These are phyloP conservation scores for Ochotona curzoniae DNA, from an alignment of 2,113 vertebrate species.

Conservation along the genomic window DNA sequence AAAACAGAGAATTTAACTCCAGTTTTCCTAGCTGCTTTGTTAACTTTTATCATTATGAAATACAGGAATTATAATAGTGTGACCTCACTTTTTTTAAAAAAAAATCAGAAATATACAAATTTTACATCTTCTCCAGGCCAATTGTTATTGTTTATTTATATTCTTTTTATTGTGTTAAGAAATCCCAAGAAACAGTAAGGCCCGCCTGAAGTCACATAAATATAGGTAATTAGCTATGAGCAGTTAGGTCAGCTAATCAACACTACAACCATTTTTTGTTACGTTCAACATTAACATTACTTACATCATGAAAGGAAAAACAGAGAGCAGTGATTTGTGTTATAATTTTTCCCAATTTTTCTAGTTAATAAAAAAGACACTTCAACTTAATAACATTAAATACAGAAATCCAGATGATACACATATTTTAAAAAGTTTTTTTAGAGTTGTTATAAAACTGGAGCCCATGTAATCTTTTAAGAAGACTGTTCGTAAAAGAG, in stretches of 20 bases:
- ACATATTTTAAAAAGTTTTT: constrained; percentile 14
- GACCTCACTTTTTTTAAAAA: neutral
- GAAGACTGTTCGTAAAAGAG: neutral
- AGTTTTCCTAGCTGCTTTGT: neutral
- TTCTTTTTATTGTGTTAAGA: neutral
- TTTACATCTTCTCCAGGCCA: neutral
- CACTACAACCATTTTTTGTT: neutral
- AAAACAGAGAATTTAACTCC: too few relatives aligned
- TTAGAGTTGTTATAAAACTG: neutral
- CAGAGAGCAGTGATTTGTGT: neutral
- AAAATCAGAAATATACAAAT: constrained; percentile 23
- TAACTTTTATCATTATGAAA: neutral
- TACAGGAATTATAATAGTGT: neutral
- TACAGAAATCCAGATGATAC: too few relatives aligned
- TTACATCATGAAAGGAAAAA: neutral
- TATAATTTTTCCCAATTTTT: constrained; percentile 13
- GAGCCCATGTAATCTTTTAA: neutral
- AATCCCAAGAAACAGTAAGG: neutral
- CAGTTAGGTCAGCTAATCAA: neutral
- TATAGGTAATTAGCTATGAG: neutral
- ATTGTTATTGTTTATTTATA: neutral
- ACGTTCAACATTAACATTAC: neutral
- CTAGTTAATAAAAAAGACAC: neutral
- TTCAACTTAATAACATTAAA: constrained; percentile 21
- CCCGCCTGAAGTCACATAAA: neutral